Evolutionary conservation across 2,888 invertebrate genomes (phyloP), one percentile per base, ranked within the genome.

Genomic region (Protophormia terraenovae): DNA sequence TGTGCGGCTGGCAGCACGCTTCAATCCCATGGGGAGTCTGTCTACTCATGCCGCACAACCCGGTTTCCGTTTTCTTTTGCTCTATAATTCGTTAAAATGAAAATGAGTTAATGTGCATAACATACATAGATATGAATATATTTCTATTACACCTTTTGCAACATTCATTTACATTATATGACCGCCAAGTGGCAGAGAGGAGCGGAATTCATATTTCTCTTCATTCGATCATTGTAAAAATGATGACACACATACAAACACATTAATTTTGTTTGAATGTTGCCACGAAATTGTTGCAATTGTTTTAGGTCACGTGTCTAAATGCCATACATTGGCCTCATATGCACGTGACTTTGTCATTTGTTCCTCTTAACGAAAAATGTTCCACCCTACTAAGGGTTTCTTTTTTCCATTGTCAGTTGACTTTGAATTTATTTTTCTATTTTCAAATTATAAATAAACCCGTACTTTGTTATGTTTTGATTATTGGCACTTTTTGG

Each of bases 241-340:
- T 64, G 75, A 81, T 73, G 60, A 47, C 71, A 72, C 62, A 83
- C 81, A 71, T 19, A n/a, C n/a, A n/a, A n/a, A 69, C 72, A 71
- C 66, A 82, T 82, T 71, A 71, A 77, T 77, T 77, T 73, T 47
- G 41, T 73, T 55, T 81, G 84, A 87, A 88, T 87, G 87, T 87
- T 88, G 87, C 88, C 88, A 89, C 73, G 69, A 81, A 89, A 89
- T 89, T 90, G 89, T 89, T 87, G 87, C 89, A 88, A 89, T 90
- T 92, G 91, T 90, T 88, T 87, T 87, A 55, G 87, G 89, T 38
- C 91, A 91, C 91, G 91, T 91, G 92, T 86, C 89, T 67, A 83
- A 80, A 76, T 86, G 85, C 84, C 87, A 87, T 88, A 88, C 87
- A 89, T 89, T 89, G 90, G 88, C 89, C 79, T 66, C 71, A 27